Evolutionary conservation across 2,888 invertebrate genomes (phyloP), one percentile per base, ranked within the genome.

Genomic region (Oligia fasciuncula): DNA sequence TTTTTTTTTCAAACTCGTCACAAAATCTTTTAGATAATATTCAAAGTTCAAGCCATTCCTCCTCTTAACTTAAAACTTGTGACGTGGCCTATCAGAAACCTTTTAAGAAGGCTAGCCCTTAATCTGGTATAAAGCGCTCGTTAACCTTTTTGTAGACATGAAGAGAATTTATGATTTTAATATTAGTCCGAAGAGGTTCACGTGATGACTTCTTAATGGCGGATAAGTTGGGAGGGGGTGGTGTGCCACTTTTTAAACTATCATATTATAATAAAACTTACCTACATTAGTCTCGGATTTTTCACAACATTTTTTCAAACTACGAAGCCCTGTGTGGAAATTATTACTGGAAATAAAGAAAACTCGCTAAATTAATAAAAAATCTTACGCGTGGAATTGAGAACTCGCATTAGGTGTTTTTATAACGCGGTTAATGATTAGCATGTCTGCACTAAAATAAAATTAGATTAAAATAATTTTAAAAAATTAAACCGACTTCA

Each of bases 121-220:
- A 80, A 89, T 74, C 71, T 77, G 81, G 81, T 85, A 88, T 86
- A 84, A 85, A 85, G 80, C 63, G 73, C 87, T 91, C 88, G 90
- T 90, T 89, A 87, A 87, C 90, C 90, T 91, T 90, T 91, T 90
- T 89, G 84, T 80, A 75, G 84, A 78, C 84, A 85, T 90, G 87
- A 91, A 89, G 83, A 73, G 79, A 89, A 91, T 91, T 91, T 91
- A 92, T 91, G 85, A 87, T 88, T 90, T 89, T 90, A 91, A 92
- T 91, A 91, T 91, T 86, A 88, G 87, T 85, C 62, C 60, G 70
- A 81, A 77, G 83, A 84, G 87, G 83, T 85, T 84, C 79, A 57
- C 63, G 77, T 83, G 85, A 91, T 88, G 88, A 81, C 84, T 86
- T 86, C 69, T 82, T 86, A 84, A 86, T 83, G 73, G 62, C 4